A percentile compares a stretch with the other conserved stretches of the same genome.
Evolutionary conservation across 1,140 invertebrate species (phyloP).

Genomic region (Meloidogyne chitwoodi): DNA sequence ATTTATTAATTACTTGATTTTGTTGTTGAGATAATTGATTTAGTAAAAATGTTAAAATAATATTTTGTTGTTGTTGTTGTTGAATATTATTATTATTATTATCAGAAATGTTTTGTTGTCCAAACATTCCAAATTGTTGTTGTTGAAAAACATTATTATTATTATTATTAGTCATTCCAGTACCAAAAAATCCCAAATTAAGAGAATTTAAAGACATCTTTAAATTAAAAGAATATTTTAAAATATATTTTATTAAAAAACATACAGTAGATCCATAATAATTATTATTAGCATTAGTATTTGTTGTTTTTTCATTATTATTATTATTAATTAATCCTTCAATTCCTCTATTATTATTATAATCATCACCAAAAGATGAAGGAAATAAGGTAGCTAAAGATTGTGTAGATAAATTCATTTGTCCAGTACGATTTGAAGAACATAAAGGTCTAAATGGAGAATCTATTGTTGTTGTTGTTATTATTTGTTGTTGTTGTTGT

Average conservation of each 20-base stretch:
- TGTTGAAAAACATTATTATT: background rate
- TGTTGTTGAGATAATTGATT: background rate
- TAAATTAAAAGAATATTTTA: background rate
- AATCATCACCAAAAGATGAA: background rate
- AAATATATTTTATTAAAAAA: background rate
- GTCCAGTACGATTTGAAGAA: background rate
- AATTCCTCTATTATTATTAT: background rate
- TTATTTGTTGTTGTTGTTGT: background rate
- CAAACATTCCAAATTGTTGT: background rate
- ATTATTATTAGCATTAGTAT: background rate
- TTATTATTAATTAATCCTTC: background rate
- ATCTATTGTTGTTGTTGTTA: background rate
- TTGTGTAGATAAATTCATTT: background rate
- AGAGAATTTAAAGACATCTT: background rate
- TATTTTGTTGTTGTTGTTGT: background rate
- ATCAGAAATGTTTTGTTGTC: background rate
- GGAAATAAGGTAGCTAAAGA: background rate
- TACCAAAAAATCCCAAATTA: background rate
- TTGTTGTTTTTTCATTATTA: background rate
- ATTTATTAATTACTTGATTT: background rate
- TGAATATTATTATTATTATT: too few relatives aligned
- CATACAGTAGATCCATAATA: background rate
- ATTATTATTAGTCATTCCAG: background rate
- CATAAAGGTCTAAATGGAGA: background rate
- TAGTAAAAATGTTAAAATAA: background rate